Base-by-base conservation (phyloP, 2,888 invertebrate genomes). In the Galerucella nymphaeae region DNA sequence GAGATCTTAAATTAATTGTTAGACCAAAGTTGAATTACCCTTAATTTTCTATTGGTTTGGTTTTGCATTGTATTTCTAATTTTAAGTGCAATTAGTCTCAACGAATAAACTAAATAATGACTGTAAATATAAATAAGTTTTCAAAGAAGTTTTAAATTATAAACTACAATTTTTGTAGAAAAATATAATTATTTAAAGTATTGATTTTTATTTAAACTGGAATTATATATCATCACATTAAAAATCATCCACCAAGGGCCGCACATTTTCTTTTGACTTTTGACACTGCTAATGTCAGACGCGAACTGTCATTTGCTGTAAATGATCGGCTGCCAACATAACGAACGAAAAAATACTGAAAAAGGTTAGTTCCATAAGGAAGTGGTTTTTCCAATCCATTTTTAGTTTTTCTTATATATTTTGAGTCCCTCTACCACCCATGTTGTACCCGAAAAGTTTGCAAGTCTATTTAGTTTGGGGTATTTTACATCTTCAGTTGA, bases 81-180 rank as follows among this genome's bases (percentile, higher is more conserved):
- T 72, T 64, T 58, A 65, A 70, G 73, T 62, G 48, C 66, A 66
- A 70, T 58, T 72, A 64, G 69, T 63, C 42, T 68, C 71, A 77
- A 76, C 73, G 74, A 75, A 73, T 67, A 66, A 69, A 70, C 70
- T 68, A 65, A 65, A 63, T 63, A 68, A 72, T 48, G 66, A 55
- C 59, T 75, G 65, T 78, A 78, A 67, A 75, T 78, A 78, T 73
- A 76, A 70, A 77, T 77, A 75, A 77, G 77, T 61, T 70, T 75
- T 75, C 76, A 77, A 77, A 74, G 78, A 80, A 75, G 63, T 71
- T 62, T 20, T 75, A 77, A 77, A 70, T 74, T 80, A 79, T 80
- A 81, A 79, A 81, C 75, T 79, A 73, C 57, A 70, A 45, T 63
- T 63, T 81, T 80, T 81, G 78, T 81, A 81, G 81, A 79, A 18